Evolutionary conservation across 2,888 invertebrate genomes (phyloP), one percentile per base, ranked within the genome.

Genomic region (Urechis unicinctus): DNA sequence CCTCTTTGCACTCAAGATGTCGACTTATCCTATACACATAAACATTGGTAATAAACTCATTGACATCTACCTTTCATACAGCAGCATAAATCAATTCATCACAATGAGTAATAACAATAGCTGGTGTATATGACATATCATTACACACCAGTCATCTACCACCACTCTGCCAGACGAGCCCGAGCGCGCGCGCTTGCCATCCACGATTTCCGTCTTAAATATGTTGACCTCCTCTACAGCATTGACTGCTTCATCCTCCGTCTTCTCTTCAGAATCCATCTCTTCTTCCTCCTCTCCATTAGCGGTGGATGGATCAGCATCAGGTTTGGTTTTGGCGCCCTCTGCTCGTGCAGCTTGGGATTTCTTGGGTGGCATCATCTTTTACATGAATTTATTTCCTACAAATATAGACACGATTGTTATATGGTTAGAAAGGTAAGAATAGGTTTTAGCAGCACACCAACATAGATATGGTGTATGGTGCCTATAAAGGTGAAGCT

Each of bases 321-420:
- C 36, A 36, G 36, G 9, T 36, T n/a, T n/a, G n/a, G n/a, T n/a
- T n/a, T n/a, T n/a, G n/a, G n/a, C n/a, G n/a, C n/a, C n/a, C n/a
- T 9, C 36, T 36, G 36, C 36, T 36, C 61, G 53, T 24, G 61
- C 61, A 24, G 60, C 61, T 43, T 56, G 58, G 0, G 61, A 61
- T 31, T 61, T 61, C 53, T 61, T 61, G 25, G 61, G 61, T 2
- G 61, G 61, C 55, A 61, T 57, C 57, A 61, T 59, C 42, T 55
- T 61, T 25, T 50, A n/a, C n/a, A n/a, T n/a, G n/a, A n/a, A n/a
- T n/a, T n/a, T n/a, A n/a, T n/a, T n/a, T n/a, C n/a, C n/a, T n/a
- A n/a, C n/a, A n/a, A n/a, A n/a, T n/a, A n/a, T n/a, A n/a, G n/a
- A n/a, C n/a, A n/a, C n/a, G n/a, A n/a, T n/a, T n/a, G n/a, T n/a